Conservation (phyloP, 2,113 vertebrate genomes). For the Megalops atlanticus region DNA sequence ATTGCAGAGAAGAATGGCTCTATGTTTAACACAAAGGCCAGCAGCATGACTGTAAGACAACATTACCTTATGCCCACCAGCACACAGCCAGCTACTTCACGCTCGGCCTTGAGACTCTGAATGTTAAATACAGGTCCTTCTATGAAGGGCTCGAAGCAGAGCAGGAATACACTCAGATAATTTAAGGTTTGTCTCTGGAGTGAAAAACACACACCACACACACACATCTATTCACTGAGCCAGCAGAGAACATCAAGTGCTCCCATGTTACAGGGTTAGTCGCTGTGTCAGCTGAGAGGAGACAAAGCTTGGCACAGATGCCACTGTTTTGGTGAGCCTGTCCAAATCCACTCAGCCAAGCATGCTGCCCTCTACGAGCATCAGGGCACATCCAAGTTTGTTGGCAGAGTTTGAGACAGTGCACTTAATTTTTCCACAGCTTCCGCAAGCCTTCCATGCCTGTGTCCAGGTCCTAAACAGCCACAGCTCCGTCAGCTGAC, state of each 20-base stretch:
- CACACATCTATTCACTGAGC: not conserved
- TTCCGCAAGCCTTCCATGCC: not conserved
- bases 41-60: too few species aligned
- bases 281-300: not conserved
- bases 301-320: not conserved
- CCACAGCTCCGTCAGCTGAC: not conserved
- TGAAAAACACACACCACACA: not conserved
- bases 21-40: too few species aligned
- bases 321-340: not conserved
- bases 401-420: not conserved
- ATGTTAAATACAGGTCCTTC: too few species aligned
- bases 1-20: too few species aligned
- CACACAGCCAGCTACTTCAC: too few species aligned
- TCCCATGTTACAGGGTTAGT: not conserved
- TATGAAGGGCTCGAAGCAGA: not conserved
- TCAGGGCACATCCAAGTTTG: not conserved
- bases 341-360: not conserved
- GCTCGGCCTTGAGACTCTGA: too few species aligned
- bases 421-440: not conserved
- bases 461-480: not conserved
- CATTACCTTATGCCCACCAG: too few species aligned
- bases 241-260: not conserved
- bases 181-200: not conserved
- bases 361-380: not conserved
- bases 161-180: not conserved